Percentiles rank a stretch among this genome's conserved stretches.
phyloP scores from a whole-genome alignment of 2,113 vertebrate genomes.

The Macrotis lagotis region DNA sequence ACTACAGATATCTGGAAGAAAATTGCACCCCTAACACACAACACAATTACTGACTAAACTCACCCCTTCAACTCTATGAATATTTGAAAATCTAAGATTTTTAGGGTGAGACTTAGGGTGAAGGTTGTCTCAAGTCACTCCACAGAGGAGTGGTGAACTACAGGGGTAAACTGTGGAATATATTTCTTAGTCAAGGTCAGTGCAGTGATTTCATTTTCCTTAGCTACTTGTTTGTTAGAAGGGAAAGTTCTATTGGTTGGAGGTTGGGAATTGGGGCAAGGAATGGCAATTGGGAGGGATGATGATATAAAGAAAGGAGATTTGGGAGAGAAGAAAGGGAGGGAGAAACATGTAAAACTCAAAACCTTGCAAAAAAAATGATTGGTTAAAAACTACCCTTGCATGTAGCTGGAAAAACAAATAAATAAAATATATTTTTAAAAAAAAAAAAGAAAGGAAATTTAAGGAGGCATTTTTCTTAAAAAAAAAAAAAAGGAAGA shows the following conservation, averaged over 20 bases:
- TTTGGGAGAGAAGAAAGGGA: too few species aligned
- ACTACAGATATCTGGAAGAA: background rate
- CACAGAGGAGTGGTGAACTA: background rate
- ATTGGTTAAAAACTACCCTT: too few species aligned
- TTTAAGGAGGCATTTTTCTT: background rate
- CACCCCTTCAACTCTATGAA: background rate
- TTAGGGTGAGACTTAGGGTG: background rate
- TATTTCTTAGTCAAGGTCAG: background rate
- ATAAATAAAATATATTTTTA: too few species aligned
- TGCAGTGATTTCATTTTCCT: background rate
- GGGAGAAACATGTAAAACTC: too few species aligned
- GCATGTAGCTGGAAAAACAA: too few species aligned
- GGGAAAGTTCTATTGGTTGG: background rate
- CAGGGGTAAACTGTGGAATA: background rate
- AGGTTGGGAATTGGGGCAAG: background rate
- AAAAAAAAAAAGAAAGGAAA: background rate
- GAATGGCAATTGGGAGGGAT: background rate
- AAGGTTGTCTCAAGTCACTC: background rate
- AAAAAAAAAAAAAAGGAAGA: background rate
- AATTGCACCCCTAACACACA: background rate
- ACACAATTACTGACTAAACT: background rate
- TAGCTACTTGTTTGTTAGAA: background rate
- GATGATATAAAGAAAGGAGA: background rate
- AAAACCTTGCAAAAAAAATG: too few species aligned
- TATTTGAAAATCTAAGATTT: background rate